Evolutionary conservation across 2,113 vertebrate genomes (phyloP), one percentile per base, ranked within the genome.

Genomic region (Eretmochelys imbricata): DNA sequence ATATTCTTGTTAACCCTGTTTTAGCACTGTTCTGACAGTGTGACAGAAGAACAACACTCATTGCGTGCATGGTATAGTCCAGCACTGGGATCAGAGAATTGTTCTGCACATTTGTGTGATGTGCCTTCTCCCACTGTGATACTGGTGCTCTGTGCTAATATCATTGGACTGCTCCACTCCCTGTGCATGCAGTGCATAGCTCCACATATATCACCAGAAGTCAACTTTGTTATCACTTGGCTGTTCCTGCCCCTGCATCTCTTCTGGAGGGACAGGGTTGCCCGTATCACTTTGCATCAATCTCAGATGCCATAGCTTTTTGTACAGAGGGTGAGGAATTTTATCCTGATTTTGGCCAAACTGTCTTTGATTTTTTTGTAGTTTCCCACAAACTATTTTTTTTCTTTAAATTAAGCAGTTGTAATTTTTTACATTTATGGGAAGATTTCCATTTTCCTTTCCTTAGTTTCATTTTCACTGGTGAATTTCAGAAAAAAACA

Each of bases 21-120:
- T 65, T 87, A 87, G 89, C 49, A n/a, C 6, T 1, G 19, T 1
- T 1, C 46, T 59, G 87, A 92, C 80, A 50, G 31, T 80, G 55
- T 17, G 49, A 10, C 89, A 59, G 65, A 53, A 57, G 65, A 38
- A 85, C 29, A n/a, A 51, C 50, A 53, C 24, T 0, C 16, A 14
- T 59, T 38, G 25, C 31, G 54, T 20, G 1, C 27, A 5, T n/a
- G 29, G 46, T 51, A 51, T 35, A 27, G 50, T 48, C 50, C 53
- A 84, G 78, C 27, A 35, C 75, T 81, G 65, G 20, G 51, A 57
- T 6, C 50, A 20, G 75, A 42, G 27, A 5, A 88, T 2, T 1
- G 1, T 82, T 82, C 54, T 85, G 49, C 85, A n/a, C 0, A 0
- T 38, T 3, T 1, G 35, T 4, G 29, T 12, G 0, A 0, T 27